These are phyloP conservation scores for Barypeithes pellucidus DNA, from an alignment of 2,888 invertebrate species.

Conservation along the genomic window DNA sequence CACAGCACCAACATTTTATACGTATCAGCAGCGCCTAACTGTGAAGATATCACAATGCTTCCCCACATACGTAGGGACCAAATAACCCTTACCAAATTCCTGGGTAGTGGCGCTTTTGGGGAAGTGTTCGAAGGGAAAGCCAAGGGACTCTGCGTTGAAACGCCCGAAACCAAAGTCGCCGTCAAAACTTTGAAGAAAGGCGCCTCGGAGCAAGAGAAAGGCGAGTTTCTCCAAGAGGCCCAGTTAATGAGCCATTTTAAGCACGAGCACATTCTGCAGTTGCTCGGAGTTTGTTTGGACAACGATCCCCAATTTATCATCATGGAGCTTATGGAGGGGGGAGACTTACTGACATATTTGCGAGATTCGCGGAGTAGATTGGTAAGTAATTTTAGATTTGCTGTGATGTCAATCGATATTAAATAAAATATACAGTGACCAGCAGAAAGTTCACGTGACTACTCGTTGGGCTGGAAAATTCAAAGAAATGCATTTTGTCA, in stretches of 20 bases:
- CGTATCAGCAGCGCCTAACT: conserved; percentile 73
- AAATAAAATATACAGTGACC: no score
- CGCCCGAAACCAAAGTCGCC: conserved; percentile 86
- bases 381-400: conserved; percentile 71
- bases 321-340: conserved; percentile 98
- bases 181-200: conserved; percentile 96
- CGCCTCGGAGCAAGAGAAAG: conserved; percentile 90
- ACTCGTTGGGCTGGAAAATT: no score
- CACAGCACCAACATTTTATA: conserved; percentile 91
- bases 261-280: conserved; percentile 93
- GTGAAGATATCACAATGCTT: conserved; percentile 79
- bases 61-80: conserved; percentile 90
- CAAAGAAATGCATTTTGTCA: no score
- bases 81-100: conserved; percentile 88
- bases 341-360: conserved; percentile 93
- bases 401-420: no score
- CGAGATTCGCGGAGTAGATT: conserved; percentile 85
- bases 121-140: conserved; percentile 90
- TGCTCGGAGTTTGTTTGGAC: conserved; percentile 95
- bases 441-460: no score
- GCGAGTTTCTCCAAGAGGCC: conserved; percentile 97
- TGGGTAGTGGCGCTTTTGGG: conserved; percentile 97
- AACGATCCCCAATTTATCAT: conserved; percentile 95
- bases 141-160: conserved; percentile 75
- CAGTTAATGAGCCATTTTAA: conserved; percentile 98